Evolutionary conservation across 2,888 invertebrate genomes (phyloP), one percentile per base, ranked within the genome.

Genomic region (Nomada lathburiana): DNA sequence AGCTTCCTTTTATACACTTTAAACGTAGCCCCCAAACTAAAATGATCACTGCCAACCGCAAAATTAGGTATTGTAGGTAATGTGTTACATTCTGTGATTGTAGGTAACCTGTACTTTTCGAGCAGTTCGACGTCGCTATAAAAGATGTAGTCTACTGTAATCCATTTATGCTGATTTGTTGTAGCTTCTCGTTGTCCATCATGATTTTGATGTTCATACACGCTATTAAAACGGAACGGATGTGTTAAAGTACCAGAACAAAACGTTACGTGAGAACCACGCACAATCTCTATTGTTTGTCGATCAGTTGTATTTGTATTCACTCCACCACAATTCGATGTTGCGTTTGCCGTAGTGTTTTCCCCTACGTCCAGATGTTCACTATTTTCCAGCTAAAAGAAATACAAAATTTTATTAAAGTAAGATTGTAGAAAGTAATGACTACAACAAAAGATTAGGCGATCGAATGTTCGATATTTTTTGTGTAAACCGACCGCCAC

Each of bases 81-180:
- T 74, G 85, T 87, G 85, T 88, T 91, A 80, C 97, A 96, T 86
- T 97, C 95, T 0, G 92, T 85, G 0, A 94, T 93, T 0, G 96
- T 96, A 3, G 98, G 97, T 80, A 99, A 94, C 16, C 95, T 95
- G 77, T 97, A 96, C 3, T 85, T 90, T 47, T 93, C 90, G n/a
- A 92, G 64, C 13, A 91, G 91, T 76, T 93, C 89, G 67, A 93
- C 86, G 79, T 94, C 96, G 95, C 96, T 96, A 88, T 97, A 98
- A 93, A 98, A 98, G 81, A 99, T 98, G 92, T 98, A 98, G 94
- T 99, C 99, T 0, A 99, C 98, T 0, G 96, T 97, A 71, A 96
- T 94, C 97, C 97, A 97, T 63, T 94, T 92, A 68, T 96, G 94
- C 90, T 98, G 98, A 92, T 95, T 96, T 0, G 98, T 98, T 7